Evolutionary conservation across 2,797 vertebrate genomes (phyloP), one percentile per base, ranked within the genome.

Genomic region (Lagodon rhomboides): DNA sequence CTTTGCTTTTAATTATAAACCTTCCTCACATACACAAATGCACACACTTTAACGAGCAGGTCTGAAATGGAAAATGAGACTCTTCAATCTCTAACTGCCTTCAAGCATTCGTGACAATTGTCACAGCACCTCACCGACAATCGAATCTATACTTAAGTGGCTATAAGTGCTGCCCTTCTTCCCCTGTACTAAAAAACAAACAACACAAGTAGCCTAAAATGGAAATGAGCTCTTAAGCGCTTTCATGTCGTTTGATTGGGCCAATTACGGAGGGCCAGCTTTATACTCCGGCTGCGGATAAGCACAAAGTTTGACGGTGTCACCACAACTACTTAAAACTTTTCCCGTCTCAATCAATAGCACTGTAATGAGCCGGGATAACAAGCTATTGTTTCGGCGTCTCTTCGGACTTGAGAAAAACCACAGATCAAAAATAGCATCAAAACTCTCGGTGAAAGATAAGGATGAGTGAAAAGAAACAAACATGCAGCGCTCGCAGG

Each of bases 211-310:
- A 30, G 51, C 23, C 44, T 63, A 38, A 82, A 81, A 77, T 83
- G 84, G 80, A 86, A 88, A 88, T 87, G 18, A 80, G 80, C 66
- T 84, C 60, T 81, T 80, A 75, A 91, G 81, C 73, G 81, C 72
- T 38, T 62, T 79, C 27, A 62, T 82, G 73, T 79, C 61, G 72
- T 87, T 82, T 89, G 76, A 89, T 86, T 81, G 62, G 38, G 12
- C 51, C 51, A 79, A 76, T 91, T 89, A 88, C 25, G 12, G 25
- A 88, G 51, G 34, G 55, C 46, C 30, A 11, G 58, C 67, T 87
- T 84, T 60, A 41, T 9, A 73, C 65, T 68, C 30, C 5, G 53
- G 55, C n/a, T 46, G 49, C 58, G 67, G 77, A 79, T 83, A 66
- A 81, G 55, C 67, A 12, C 54, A 63, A 77, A 86, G 71, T 90